phyloP scores from a whole-genome alignment of 2,797 vertebrate species.

The Pagetopsis macropterus region DNA sequence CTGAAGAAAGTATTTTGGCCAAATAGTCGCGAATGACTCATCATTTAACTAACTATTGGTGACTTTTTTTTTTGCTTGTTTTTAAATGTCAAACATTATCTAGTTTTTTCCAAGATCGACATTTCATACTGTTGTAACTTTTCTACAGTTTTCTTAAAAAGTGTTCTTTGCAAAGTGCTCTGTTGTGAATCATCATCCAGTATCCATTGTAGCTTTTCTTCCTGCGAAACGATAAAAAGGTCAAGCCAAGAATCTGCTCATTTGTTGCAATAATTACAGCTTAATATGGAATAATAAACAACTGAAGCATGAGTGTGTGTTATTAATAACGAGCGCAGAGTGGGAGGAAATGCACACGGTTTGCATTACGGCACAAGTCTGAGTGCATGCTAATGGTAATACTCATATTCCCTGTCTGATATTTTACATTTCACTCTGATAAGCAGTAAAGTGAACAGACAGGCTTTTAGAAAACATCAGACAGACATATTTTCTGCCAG shows the following conservation, averaged over 20 bases:
- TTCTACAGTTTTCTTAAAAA: slow-evolving; percentile 77
- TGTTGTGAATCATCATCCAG: slow-evolving; percentile 52
- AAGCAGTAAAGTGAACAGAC: slow-evolving; percentile 19
- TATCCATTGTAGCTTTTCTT: slow-evolving; percentile 42
- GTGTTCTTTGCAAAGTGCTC: slow-evolving; percentile 62
- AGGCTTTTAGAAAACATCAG: slow-evolving; percentile 34
- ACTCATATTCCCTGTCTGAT: slow-evolving; percentile 16
- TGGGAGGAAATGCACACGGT: neutral
- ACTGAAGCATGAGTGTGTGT: slow-evolving; percentile 50
- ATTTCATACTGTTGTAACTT: slow-evolving; percentile 73
- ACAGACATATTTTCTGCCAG: slow-evolving; percentile 15
- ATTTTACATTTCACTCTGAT: slow-evolving; percentile 24
- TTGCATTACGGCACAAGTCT: neutral
- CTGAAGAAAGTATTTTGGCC: slow-evolving; percentile 6
- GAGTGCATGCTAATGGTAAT: slow-evolving; percentile 4
- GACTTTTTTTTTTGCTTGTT: slow-evolving; percentile 41
- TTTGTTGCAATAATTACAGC: slow-evolving; percentile 41
- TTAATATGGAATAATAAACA: slow-evolving; percentile 58
- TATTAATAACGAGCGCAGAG: slow-evolving; percentile 10
- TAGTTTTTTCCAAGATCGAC: slow-evolving; percentile 43
- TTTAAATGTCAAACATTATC: slow-evolving; percentile 51
- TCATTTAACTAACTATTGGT: slow-evolving; percentile 9
- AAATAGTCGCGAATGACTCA: neutral
- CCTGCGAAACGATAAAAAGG: slow-evolving; percentile 49
- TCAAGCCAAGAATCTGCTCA: slow-evolving; percentile 35